Conservation (phyloP, 2,797 vertebrate species). For the Helarctos malayanus region DNA sequence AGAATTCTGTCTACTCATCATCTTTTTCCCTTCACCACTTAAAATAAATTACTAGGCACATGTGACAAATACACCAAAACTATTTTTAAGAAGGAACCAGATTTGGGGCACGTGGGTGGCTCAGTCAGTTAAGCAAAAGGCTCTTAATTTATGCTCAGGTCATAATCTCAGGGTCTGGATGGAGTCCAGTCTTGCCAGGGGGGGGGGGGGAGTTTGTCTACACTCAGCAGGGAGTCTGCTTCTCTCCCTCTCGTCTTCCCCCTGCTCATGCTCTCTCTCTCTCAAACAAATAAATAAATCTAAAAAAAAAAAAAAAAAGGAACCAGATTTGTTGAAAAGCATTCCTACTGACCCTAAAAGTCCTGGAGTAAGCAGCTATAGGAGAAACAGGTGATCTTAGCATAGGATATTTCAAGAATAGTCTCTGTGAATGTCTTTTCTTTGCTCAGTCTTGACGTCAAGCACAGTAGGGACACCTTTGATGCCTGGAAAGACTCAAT, state of each 20-base stretch:
- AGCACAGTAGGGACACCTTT: neutral
- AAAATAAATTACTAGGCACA: constrained; percentile 30
- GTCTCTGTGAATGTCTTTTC: constrained; percentile 46
- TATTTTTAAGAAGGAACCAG: constrained; percentile 23
- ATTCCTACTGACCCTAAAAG: constrained; percentile 35
- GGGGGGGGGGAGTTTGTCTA: too few relatives aligned
- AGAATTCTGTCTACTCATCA: neutral
- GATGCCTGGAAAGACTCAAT: constrained; percentile 7
- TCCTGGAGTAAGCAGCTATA: constrained; percentile 36
- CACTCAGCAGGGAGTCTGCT: neutral
- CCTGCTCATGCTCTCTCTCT: neutral
- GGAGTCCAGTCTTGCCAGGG: neutral
- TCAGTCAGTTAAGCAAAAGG: neutral
- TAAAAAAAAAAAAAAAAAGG: constrained; percentile 7
- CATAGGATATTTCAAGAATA: constrained; percentile 61
- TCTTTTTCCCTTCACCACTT: constrained; percentile 41
- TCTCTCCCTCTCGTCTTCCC: neutral
- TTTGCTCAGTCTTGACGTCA: constrained; percentile 50
- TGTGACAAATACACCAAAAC: neutral
- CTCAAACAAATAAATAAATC: neutral
- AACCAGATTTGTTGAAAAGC: constrained; percentile 12
- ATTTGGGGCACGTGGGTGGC: neutral
- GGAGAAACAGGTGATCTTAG: constrained; percentile 61
- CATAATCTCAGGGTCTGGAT: neutral
- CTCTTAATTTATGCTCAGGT: neutral